Conservation (phyloP, 1,140 invertebrate genomes). For the Elymnias hypermnestra region DNA sequence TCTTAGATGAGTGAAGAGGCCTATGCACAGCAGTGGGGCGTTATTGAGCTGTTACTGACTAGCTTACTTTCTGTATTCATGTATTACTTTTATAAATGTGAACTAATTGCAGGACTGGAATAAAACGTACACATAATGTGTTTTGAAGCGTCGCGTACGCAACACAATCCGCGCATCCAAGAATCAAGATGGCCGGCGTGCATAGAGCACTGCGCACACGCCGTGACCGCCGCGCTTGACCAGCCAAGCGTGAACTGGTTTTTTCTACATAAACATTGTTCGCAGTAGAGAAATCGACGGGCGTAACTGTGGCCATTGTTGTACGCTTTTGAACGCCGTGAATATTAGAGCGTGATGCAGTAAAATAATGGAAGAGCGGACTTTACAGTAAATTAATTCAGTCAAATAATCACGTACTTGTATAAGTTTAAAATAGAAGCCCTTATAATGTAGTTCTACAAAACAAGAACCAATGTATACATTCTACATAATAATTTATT, state of each 20-base stretch:
- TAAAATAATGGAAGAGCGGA: slow-evolving; percentile 46
- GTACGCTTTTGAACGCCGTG: slow-evolving; percentile 55
- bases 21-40: too few relatives aligned
- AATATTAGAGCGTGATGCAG: slow-evolving; percentile 70
- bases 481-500: too few relatives aligned
- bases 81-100: too few relatives aligned
- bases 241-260: slow-evolving; percentile 55
- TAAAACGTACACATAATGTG: slow-evolving; percentile 13
- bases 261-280: slow-evolving; percentile 74
- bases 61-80: too few relatives aligned
- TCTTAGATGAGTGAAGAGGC: too few relatives aligned
- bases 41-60: too few relatives aligned
- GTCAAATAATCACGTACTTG: slow-evolving; percentile 7
- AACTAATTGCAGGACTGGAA: too few relatives aligned
- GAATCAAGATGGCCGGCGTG: slow-evolving; percentile 55
- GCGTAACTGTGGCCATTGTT: slow-evolving; percentile 68
- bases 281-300: slow-evolving; percentile 71
- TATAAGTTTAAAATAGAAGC: too few relatives aligned
- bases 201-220: slow-evolving; percentile 68
- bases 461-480: too few relatives aligned
- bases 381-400: slow-evolving; percentile 19
- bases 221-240: slow-evolving; percentile 60
- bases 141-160: slow-evolving; percentile 36
- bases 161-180: slow-evolving; percentile 62
- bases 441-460: too few relatives aligned